These are phyloP conservation scores for Semnornis frantzii DNA, from an alignment of 2,113 vertebrate genomes.

Conservation along the genomic window DNA sequence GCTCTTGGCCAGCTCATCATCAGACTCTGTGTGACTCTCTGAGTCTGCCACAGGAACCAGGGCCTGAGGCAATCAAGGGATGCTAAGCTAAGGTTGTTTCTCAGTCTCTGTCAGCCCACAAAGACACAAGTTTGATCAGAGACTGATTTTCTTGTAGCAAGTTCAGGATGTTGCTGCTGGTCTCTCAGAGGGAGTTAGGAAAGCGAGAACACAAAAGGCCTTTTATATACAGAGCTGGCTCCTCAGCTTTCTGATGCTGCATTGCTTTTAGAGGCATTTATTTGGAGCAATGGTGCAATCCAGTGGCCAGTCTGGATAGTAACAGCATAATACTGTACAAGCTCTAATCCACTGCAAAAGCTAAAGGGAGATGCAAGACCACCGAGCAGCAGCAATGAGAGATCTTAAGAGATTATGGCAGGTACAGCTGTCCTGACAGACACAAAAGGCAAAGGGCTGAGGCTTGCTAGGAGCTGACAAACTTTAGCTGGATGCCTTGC, in stretches of 20 bases:
- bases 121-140: neutral
- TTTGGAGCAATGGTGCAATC: slow-evolving; percentile 55
- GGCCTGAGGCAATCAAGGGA: neutral
- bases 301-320: slow-evolving; percentile 32
- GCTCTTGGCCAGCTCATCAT: neutral
- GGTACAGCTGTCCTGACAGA: too few relatives aligned
- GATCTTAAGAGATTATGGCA: neutral
- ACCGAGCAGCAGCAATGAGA: neutral
- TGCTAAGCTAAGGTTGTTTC: neutral
- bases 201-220: neutral
- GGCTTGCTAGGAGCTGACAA: too few relatives aligned
- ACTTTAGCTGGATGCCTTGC: too few relatives aligned
- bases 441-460: too few relatives aligned
- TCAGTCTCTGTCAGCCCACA: neutral
- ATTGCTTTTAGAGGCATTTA: neutral
- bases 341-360: neutral
- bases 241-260: neutral
- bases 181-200: neutral
- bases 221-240: neutral
- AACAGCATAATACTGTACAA: neutral
- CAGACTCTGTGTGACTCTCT: accelerated
- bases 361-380: neutral
- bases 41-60: neutral
- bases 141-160: neutral
- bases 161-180: neutral